These are phyloP conservation scores for Odontocerum albicorne DNA, from an alignment of 2,888 invertebrate species.

Conservation along the genomic window DNA sequence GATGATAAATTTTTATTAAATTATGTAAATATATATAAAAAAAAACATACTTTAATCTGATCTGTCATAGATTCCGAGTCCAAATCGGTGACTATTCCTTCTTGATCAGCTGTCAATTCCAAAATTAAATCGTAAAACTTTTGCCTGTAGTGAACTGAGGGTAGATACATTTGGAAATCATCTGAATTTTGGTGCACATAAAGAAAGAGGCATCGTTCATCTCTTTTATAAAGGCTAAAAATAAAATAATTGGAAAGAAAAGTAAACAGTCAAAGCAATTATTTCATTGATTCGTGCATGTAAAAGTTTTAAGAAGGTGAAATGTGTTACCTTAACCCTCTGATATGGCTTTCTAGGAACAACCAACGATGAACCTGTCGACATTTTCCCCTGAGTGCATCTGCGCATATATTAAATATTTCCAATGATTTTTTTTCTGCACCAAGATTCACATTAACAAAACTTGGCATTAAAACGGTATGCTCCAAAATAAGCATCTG, in stretches of 20 bases:
- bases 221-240: constrained; percentile 88
- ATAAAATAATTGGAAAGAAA: constrained; percentile 4
- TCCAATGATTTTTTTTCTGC: constrained; percentile 92
- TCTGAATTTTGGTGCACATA: constrained; percentile 98
- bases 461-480: constrained; percentile 92
- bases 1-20: no score
- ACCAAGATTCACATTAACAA: constrained; percentile 92
- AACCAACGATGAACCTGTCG: constrained; percentile 91
- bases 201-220: constrained; percentile 92
- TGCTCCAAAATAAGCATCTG: constrained; percentile 87
- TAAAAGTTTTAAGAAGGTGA: background rate
- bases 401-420: constrained; percentile 83
- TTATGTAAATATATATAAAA: background rate
- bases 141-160: constrained; percentile 83
- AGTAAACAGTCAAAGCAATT: background rate
- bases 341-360: constrained; percentile 87
- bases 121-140: constrained; percentile 82
- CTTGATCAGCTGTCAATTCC: constrained; percentile 87
- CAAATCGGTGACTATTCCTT: constrained; percentile 72
- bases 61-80: constrained; percentile 74
- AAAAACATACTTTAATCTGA: constrained; percentile 64
- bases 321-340: constrained; percentile 70
- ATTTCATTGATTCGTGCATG: background rate
- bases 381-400: constrained; percentile 74
- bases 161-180: constrained; percentile 98